Conservation (phyloP, 2,797 vertebrate species). For the Coccyzus lansbergi region DNA sequence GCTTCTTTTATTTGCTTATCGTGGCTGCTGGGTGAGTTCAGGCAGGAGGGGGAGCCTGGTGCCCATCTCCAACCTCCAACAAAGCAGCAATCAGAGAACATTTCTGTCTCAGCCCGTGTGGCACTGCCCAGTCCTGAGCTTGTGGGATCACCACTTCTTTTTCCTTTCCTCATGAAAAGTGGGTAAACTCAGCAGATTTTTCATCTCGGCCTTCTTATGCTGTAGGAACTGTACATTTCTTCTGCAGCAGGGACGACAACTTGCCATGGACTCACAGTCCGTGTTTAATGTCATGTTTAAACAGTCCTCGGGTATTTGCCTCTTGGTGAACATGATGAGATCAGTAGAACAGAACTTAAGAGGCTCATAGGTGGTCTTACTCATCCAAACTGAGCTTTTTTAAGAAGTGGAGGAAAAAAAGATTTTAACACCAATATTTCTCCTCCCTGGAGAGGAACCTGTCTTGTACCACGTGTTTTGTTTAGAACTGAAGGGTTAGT, state of each 20-base stretch:
- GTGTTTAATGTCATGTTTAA: background rate
- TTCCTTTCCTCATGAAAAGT: background rate
- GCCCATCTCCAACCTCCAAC: background rate
- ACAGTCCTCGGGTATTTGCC: background rate
- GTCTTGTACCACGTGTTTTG: background rate
- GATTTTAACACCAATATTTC: background rate
- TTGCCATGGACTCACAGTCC: background rate
- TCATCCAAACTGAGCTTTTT: background rate
- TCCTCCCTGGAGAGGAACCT: background rate
- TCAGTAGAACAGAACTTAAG: background rate
- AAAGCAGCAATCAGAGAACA: accelerated
- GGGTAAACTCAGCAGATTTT: background rate
- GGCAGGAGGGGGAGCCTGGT: background rate
- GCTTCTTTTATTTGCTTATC: background rate
- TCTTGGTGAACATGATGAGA: background rate
- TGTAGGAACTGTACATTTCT: background rate
- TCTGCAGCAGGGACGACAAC: background rate
- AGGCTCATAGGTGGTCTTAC: background rate
- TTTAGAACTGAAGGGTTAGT: background rate
- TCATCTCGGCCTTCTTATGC: background rate
- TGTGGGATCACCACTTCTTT: background rate
- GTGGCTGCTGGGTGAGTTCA: background rate
- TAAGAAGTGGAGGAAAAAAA: background rate
- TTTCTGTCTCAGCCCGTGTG: background rate
- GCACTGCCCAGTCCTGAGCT: background rate